Evolutionary conservation across 2,888 invertebrate species (phyloP).

Genomic region (Ceraclea dissimilis): DNA sequence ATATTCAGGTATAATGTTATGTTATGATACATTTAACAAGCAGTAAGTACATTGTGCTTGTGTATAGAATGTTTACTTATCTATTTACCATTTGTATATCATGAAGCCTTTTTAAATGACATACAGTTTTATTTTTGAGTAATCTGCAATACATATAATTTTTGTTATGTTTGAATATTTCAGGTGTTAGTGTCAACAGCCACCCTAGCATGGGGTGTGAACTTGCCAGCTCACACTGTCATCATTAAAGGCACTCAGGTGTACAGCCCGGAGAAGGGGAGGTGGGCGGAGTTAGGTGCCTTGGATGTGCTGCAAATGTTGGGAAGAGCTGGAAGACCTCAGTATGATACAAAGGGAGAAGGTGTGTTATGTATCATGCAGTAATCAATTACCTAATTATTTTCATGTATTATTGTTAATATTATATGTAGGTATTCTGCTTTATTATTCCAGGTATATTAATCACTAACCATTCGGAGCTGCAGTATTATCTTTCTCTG

Average conservation of each 20-base stretch:
- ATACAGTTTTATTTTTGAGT: not conserved
- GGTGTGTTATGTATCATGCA: slow-evolving; percentile 32
- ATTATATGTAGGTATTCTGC: not conserved
- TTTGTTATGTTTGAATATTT: not conserved
- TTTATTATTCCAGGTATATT: slow-evolving; percentile 59
- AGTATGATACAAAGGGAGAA: slow-evolving; percentile 96
- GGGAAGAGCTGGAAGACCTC: slow-evolving; percentile 95
- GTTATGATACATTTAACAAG: not conserved
- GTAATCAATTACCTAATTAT: not conserved
- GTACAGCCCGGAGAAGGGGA: slow-evolving; percentile 96
- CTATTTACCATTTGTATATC: not conserved
- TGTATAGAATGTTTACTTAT: not conserved
- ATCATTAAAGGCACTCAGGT: slow-evolving; percentile 95
- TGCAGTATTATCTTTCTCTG: slow-evolving; percentile 95
- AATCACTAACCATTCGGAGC: slow-evolving; percentile 96
- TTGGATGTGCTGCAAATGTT: slow-evolving; percentile 98
- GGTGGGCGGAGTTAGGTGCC: slow-evolving; percentile 97
- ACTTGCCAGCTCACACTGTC: slow-evolving; percentile 97
- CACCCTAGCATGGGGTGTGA: slow-evolving; percentile 99
- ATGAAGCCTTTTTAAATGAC: not conserved
- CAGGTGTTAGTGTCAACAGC: slow-evolving; percentile 93
- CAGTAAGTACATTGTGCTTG: not conserved
- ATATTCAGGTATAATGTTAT: slow-evolving; percentile 63
- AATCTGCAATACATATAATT: not conserved
- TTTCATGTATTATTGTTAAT: not conserved